These are phyloP conservation scores for Solea solea DNA, from an alignment of 2,113 vertebrate species.

Conservation along the genomic window DNA sequence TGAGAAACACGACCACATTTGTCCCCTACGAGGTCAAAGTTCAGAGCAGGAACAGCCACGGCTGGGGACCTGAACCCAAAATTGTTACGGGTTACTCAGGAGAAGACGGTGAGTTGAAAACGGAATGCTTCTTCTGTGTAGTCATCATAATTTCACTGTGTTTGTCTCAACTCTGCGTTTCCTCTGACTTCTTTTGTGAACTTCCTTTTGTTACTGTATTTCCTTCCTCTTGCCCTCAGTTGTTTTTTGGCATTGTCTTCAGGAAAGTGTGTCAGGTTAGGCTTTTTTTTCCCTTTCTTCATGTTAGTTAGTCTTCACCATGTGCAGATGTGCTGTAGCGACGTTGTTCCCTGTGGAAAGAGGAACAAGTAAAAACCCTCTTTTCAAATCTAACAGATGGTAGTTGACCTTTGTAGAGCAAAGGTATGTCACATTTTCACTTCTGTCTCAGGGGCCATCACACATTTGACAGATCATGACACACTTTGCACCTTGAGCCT, in stretches of 20 bases:
- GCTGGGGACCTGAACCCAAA: conserved; percentile 88
- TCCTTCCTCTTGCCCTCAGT: conserved; percentile 63
- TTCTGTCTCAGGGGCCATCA: conserved; percentile 53
- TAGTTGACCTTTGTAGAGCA: conserved; percentile 65
- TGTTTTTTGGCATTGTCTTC: conserved; percentile 79
- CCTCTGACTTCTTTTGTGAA: neutral
- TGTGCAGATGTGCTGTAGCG: conserved; percentile 62
- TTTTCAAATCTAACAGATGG: conserved; percentile 57
- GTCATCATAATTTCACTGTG: no score
- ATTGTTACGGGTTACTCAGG: conserved; percentile 89
- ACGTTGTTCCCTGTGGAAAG: conserved; percentile 33
- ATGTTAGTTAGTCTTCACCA: conserved; percentile 28
- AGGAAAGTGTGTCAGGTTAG: conserved; percentile 81
- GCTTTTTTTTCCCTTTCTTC: conserved; percentile 40
- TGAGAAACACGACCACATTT: conserved; percentile 88
- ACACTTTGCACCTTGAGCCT: conserved; percentile 32
- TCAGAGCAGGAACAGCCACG: conserved; percentile 88
- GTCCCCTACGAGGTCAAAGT: conserved; percentile 93
- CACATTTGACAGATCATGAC: conserved; percentile 64
- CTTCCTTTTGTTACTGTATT: conserved; percentile 32
- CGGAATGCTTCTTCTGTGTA: neutral
- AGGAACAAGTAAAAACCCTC: conserved; percentile 7
- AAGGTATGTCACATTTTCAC: conserved; percentile 58
- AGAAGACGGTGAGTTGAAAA: conserved; percentile 88
- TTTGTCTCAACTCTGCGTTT: no score